Evolutionary conservation across 2,113 vertebrate genomes (phyloP).

Genomic region (Herpetotheres cachinnans): DNA sequence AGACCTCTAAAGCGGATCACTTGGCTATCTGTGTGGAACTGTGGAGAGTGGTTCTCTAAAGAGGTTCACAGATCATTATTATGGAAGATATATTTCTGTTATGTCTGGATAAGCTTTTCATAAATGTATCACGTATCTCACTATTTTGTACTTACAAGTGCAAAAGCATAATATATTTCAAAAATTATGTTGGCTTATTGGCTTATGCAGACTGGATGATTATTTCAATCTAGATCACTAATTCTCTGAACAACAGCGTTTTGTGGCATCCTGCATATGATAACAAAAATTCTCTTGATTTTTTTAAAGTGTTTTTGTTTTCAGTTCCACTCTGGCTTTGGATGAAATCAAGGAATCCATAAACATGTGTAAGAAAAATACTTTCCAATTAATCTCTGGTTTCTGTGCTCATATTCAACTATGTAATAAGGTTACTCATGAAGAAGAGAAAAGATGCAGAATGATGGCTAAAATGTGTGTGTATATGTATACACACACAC

Average conservation of each 20-base stretch:
- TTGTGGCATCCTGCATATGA: not conserved
- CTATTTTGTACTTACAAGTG: conserved; percentile 8
- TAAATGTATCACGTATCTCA: not conserved
- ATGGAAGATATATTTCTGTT: not conserved
- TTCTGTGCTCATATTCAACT: not conserved
- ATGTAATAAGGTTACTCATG: not conserved
- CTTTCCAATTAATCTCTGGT: not conserved
- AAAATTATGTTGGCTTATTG: conserved; percentile 3
- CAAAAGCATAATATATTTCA: conserved; percentile 9
- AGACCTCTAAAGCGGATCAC: not conserved
- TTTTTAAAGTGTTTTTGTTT: not conserved
- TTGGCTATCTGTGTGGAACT: not conserved
- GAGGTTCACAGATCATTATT: not conserved
- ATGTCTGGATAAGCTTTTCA: not conserved
- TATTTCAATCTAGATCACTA: not conserved
- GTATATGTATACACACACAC: accelerated
- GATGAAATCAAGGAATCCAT: not conserved
- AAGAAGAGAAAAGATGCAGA: not conserved
- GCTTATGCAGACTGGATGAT: conserved; percentile 1
- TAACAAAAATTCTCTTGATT: not conserved
- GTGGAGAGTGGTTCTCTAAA: not conserved
- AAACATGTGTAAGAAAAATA: not conserved
- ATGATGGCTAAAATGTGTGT: not conserved
- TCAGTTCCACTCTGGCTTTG: not conserved
- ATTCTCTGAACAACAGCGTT: not conserved